Conservation (phyloP, 2,888 invertebrate genomes). For the Alcis repandata region DNA sequence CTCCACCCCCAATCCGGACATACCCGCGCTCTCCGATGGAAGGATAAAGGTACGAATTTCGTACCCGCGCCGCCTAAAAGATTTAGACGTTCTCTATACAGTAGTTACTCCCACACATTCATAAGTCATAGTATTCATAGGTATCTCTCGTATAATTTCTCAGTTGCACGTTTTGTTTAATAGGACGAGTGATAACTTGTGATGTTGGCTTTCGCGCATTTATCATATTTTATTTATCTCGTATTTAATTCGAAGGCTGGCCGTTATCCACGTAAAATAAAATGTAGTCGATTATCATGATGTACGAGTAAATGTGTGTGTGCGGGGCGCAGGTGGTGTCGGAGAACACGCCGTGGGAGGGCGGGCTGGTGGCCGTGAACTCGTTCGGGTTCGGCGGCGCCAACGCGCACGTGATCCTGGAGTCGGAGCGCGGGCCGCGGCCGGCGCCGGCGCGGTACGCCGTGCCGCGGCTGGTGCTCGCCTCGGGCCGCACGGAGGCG, state of each 20-base stretch:
- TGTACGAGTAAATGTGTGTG: not conserved
- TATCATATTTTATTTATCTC: too few relatives aligned
- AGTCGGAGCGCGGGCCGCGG: conserved; percentile 89
- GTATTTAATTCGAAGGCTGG: too few relatives aligned
- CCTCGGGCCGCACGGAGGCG: conserved; percentile 94
- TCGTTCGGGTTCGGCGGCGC: conserved; percentile 99
- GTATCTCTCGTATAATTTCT: too few relatives aligned
- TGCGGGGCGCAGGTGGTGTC: conserved; percentile 90
- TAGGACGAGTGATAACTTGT: too few relatives aligned
- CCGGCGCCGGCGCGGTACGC: conserved; percentile 83
- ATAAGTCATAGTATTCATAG: too few relatives aligned
- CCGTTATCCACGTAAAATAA: too few relatives aligned
- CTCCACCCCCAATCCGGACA: conserved; percentile 94
- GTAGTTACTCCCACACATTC: too few relatives aligned
- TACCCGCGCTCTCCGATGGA: conserved; percentile 95
- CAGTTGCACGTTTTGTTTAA: too few relatives aligned
- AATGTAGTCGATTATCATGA: too few relatives aligned
- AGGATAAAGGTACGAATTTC: conserved; percentile 30
- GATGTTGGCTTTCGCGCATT: too few relatives aligned
- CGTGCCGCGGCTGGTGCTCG: conserved; percentile 86
- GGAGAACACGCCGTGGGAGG: conserved; percentile 93
- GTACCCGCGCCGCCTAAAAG: too few relatives aligned
- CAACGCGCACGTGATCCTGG: conserved; percentile 96
- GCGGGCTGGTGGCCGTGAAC: conserved; percentile 97
- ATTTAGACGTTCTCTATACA: too few relatives aligned